Base-by-base conservation (phyloP, 2,797 vertebrate species). In the Pyrocephalus nanus region DNA sequence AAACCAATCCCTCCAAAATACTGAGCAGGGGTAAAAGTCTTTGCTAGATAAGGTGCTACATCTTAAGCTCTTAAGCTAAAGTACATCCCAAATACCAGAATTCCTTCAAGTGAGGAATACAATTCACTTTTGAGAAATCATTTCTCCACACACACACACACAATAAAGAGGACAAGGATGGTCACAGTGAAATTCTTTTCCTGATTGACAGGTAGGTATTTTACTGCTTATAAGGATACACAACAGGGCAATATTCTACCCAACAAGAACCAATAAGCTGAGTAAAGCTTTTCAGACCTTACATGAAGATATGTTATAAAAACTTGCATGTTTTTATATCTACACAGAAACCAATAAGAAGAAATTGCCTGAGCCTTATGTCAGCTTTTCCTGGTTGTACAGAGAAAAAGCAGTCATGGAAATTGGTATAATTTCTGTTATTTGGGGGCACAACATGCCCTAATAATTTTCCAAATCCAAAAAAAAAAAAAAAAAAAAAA, bases 401-500 rank as follows among this genome's bases (percentile, higher is more conserved):
- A 64, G 30, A 62, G 20, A 48, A 87, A 64, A 91, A 87, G 12
- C 9, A 53, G 36, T 30, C 1, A 4, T 17, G 32, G 16, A 66
- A 74, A 87, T 42, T 4, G 8, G 16, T 38, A 53, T 11, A 12
- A 45, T 30, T 60, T 51, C 0, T 42, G 12, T 50, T 48, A 23
- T 67, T 17, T 85, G 36, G 22, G 32, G 16, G 32, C 45, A 79
- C 36, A 30, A 29, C 15, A 23, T 76, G 6, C 26, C 40, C 9
- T 51, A 67, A 18, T 55, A n/a, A 9, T 75, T 84, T 82, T 57
- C 34, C 12, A 42, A 36, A 15, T 32, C 76, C 15, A 11, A 55
- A 73, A 60, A 78, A 51, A 43, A n/a, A n/a, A n/a, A n/a, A n/a
- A n/a, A n/a, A n/a, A n/a, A 90, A 79, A 80, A 74, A 42, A 90